phyloP scores from a whole-genome alignment of 2,797 vertebrate species.

The Amazona ochrocephala region DNA sequence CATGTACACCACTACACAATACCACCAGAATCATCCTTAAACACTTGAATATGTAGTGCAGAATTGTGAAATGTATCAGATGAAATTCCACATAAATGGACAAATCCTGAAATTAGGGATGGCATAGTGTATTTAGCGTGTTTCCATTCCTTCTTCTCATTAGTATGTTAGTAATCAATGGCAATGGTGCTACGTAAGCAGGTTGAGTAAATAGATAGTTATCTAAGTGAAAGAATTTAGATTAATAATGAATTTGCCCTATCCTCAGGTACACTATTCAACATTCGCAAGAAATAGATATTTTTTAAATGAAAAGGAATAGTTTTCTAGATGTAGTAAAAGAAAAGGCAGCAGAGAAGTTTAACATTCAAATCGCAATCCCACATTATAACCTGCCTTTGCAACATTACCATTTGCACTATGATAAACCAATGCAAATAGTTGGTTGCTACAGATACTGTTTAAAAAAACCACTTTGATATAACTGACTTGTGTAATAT shows the following conservation, averaged over 20 bases:
- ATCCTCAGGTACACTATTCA: constrained; percentile 66
- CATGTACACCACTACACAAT: constrained; percentile 69
- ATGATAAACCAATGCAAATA: constrained; percentile 89
- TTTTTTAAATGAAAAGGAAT: constrained; percentile 65
- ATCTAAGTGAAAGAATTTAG: constrained; percentile 55
- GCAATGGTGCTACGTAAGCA: constrained; percentile 79
- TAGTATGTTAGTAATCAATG: constrained; percentile 64
- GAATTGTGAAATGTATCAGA: constrained; percentile 83
- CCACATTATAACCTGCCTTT: constrained; percentile 80
- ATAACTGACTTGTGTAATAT: constrained; percentile 93
- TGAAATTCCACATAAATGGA: constrained; percentile 79
- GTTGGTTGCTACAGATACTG: constrained; percentile 91
- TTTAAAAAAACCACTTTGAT: constrained; percentile 92
- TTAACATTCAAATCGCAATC: constrained; percentile 69
- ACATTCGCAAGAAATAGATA: constrained; percentile 52
- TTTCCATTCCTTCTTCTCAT: constrained; percentile 72
- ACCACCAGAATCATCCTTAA: constrained; percentile 81
- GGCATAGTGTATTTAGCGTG: constrained; percentile 20
- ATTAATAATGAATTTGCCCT: constrained; percentile 44
- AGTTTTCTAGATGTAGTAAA: constrained; percentile 35
- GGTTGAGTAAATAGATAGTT: constrained; percentile 56
- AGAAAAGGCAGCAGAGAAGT: constrained; percentile 74
- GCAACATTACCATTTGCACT: constrained; percentile 91
- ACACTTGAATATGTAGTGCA: constrained; percentile 89
- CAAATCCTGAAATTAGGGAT: constrained; percentile 69